Evolutionary conservation across 2,888 invertebrate species (phyloP).

Genomic region (Amiota communis): DNA sequence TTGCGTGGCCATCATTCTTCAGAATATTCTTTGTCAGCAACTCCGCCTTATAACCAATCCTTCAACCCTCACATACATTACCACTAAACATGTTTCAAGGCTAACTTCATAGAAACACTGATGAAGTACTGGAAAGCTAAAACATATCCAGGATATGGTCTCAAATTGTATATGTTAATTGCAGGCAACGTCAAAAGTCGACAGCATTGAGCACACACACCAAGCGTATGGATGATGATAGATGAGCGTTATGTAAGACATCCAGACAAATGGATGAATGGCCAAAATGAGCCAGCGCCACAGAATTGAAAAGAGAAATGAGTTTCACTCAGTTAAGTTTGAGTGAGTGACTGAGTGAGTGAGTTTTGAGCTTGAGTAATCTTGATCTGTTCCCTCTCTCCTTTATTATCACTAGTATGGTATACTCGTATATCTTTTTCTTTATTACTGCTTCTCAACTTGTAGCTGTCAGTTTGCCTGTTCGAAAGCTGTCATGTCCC

Average conservation of each 20-base stretch:
- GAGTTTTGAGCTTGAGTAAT: background rate
- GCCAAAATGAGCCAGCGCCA: background rate
- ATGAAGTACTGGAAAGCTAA: background rate
- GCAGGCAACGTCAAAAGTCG: constrained; percentile 72
- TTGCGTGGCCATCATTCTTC: background rate
- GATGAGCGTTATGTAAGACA: background rate
- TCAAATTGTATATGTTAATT: constrained; percentile 59
- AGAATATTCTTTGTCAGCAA: constrained; percentile 5
- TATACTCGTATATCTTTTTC: background rate
- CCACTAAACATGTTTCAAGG: constrained; percentile 1
- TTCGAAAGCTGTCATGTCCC: constrained; percentile 41
- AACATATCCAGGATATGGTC: background rate
- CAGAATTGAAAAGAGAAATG: background rate
- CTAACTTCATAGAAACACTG: constrained; percentile 21
- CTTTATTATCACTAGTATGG: background rate
- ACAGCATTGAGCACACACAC: constrained; percentile 19
- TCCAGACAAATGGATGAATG: constrained; percentile 1
- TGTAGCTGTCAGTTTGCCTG: constrained; percentile 41
- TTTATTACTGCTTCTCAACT: background rate
- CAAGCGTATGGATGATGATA: constrained; percentile 8
- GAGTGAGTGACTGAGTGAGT: constrained; percentile 7
- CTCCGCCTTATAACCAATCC: constrained; percentile 5
- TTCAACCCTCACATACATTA: background rate
- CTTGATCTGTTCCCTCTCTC: background rate
- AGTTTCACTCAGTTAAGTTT: constrained; percentile 5